phyloP scores from a whole-genome alignment of 2,888 invertebrate genomes.

The Tridacna crocea region DNA sequence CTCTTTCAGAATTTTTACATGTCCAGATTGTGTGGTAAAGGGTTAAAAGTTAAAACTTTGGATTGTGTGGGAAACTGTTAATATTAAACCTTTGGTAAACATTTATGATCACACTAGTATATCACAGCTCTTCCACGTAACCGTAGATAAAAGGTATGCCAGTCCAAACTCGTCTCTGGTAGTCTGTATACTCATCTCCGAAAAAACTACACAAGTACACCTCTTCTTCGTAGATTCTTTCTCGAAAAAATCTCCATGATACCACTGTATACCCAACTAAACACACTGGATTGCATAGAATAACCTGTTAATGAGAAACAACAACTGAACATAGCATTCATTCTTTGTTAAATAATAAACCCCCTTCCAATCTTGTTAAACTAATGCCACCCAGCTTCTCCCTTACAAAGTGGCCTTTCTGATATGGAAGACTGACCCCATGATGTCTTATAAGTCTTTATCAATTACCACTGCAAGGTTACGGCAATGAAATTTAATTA shows the following conservation, averaged over 20 bases:
- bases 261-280: constrained; percentile 91
- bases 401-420: no score
- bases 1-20: no score
- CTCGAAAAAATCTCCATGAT: constrained; percentile 96
- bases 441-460: no score
- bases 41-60: no score
- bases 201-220: constrained; percentile 95
- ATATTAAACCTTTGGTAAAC: no score
- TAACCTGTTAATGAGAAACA: constrained; percentile 87
- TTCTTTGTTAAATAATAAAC: neutral
- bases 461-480: no score
- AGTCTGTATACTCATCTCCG: constrained; percentile 93
- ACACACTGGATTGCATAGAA: constrained; percentile 96
- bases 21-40: no score
- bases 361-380: no score
- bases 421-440: no score
- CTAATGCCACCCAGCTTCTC: no score
- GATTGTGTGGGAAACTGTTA: no score
- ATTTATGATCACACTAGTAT: neutral
- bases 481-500: no score
- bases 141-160: constrained; percentile 96
- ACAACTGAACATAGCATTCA: neutral
- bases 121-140: constrained; percentile 81
- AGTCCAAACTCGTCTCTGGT: constrained; percentile 92
- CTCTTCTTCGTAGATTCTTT: constrained; percentile 95